A percentile compares a stretch with the other conserved stretches of the same genome.
These are phyloP conservation scores for Chouioia cunea DNA, from an alignment of 2,888 invertebrate genomes.

Conservation along the genomic window DNA sequence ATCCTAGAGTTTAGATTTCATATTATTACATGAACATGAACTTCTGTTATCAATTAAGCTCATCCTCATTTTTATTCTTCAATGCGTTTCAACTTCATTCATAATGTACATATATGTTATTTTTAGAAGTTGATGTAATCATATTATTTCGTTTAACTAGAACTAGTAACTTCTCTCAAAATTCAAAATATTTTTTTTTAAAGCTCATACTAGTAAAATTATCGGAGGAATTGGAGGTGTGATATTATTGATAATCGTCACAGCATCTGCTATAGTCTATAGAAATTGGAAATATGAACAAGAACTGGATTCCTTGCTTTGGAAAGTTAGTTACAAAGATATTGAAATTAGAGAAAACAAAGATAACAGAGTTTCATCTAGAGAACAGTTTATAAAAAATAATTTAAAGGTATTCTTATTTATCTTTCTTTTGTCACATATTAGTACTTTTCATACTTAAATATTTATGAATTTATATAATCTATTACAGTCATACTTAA, in stretches of 20 bases:
- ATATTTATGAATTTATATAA: conserved; percentile 36
- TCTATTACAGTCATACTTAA: conserved; percentile 68
- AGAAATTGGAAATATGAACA: conserved; percentile 96
- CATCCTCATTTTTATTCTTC: no score
- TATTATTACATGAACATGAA: no score
- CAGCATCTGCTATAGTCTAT: conserved; percentile 83
- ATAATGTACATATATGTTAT: no score
- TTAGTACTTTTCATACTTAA: not conserved
- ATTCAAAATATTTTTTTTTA: no score
- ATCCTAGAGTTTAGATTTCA: no score
- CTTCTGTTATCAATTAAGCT: no score
- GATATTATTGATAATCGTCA: conserved; percentile 76
- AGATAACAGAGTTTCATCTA: conserved; percentile 17
- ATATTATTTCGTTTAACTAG: no score
- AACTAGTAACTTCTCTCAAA: no score
- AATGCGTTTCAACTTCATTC: no score
- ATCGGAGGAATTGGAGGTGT: conserved; percentile 85
- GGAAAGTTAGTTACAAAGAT: conserved; percentile 95
- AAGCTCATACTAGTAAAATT: conserved; percentile 87
- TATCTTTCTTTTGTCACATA: not conserved
- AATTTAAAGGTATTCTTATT: conserved; percentile 44
- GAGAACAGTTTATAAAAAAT: conserved; percentile 40
- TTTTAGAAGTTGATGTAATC: no score
- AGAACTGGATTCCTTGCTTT: conserved; percentile 90
- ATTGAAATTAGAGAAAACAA: conserved; percentile 78